Conservation (phyloP, 2,888 invertebrate species). For the Tholera decimalis region DNA sequence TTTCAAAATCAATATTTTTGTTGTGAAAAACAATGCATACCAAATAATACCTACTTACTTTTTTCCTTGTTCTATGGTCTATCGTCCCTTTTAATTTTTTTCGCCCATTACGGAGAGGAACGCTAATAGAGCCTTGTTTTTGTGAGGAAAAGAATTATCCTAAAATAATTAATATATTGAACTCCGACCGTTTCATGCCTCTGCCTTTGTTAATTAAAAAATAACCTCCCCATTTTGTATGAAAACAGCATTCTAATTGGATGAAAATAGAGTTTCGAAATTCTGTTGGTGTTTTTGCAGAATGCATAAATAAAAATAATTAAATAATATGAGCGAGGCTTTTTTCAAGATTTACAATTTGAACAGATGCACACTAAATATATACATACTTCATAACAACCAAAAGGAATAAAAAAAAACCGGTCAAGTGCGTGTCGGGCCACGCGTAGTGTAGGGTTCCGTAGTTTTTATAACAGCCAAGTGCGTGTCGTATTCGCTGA, state of each 20-base stretch:
- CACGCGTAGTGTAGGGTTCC: too few species aligned
- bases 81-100: constrained; percentile 50
- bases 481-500: too few species aligned
- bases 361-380: too few species aligned
- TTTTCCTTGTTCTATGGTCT: constrained; percentile 26
- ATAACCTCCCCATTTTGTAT: constrained; percentile 50
- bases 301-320: not conserved
- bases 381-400: too few species aligned
- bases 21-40: not conserved
- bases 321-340: too few species aligned
- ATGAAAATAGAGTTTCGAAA: constrained; percentile 4
- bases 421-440: too few species aligned
- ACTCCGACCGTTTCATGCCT: constrained; percentile 19
- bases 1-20: not conserved
- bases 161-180: constrained; percentile 66
- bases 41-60: constrained; percentile 1
- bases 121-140: constrained; percentile 52
- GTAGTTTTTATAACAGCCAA: too few species aligned
- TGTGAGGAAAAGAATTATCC: constrained; percentile 50
- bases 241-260: constrained; percentile 53
- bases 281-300: not conserved
- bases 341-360: too few species aligned
- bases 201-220: constrained; percentile 57
- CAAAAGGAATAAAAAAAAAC: too few species aligned
- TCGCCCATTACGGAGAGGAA: constrained; percentile 42